Base-by-base conservation (phyloP, 2,797 vertebrate species). In the Mycteria americana region DNA sequence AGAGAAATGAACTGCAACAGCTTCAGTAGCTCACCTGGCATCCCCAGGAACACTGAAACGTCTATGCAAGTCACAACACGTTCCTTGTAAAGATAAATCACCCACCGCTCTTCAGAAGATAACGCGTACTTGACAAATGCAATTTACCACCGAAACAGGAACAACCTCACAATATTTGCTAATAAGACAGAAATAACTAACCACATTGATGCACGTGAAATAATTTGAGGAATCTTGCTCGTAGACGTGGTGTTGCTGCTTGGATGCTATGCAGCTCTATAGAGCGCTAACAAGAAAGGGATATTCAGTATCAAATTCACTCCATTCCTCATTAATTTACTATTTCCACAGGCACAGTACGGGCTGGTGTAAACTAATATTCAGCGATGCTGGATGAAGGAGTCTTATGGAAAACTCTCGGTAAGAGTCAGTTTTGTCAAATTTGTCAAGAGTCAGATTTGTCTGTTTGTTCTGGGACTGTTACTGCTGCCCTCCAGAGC, bases 141-240 rank as follows among this genome's bases (percentile, higher is more conserved):
- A 22, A 27, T 80, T 85, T 31, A n/a, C 18, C 43, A 41, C 53
- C 23, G 33, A 22, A 82, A 46, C 16, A 28, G 63, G 63, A 76
- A 65, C 37, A 43, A 43, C 57, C 57, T 51, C 59, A 2, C 18
- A 5, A 10, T 8, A 48, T 80, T 78, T 41, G 15, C 64, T 53
- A 3, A 37, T 2, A 35, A 72, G 68, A 39, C 30, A 39, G 83
- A 35, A 95, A 50, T 6, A 57, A 46, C 33, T 17, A 25, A 57
- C 39, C 18, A 1, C 31, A 7, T 13, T 0, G 4, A 72, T 35
- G 27, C 72, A 19, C 2, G 0, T 10, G 22, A n/a, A 56, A 50
- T 4, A 5, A 9, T 45, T 17, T 21, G n/a, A 81, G 63, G 51
- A 39, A 10, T 18, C 13, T 65, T 46, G 56, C 56, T 70, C 0